Evolutionary conservation across 2,113 vertebrate genomes (phyloP).

Genomic region (Naja naja): DNA sequence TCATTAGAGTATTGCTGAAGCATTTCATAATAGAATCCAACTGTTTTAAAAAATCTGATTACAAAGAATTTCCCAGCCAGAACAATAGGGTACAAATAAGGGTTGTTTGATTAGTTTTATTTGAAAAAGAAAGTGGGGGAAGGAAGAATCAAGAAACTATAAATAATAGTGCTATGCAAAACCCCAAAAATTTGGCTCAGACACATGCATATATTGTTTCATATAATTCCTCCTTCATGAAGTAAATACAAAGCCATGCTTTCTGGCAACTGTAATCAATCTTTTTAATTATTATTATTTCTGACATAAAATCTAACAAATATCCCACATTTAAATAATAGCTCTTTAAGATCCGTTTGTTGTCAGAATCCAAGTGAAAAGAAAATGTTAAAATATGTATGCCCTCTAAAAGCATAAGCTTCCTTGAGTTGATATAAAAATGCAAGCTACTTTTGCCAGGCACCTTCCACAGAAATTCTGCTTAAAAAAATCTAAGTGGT

Average conservation of each 20-base stretch:
- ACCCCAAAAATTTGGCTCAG: not conserved
- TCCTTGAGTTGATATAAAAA: not conserved
- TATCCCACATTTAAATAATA: not conserved
- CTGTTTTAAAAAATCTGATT: not conserved
- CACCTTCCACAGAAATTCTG: slow-evolving; percentile 34
- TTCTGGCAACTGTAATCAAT: not conserved
- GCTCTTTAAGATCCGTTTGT: not conserved
- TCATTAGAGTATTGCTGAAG: not conserved
- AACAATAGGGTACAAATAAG: not conserved
- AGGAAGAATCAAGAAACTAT: not conserved
- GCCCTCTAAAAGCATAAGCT: not conserved
- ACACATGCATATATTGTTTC: too few species aligned
- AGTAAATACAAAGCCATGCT: not conserved
- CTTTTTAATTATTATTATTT: not conserved
- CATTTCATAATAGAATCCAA: not conserved
- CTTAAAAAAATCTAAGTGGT: slow-evolving; percentile 37
- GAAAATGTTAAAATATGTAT: slow-evolving; percentile 6
- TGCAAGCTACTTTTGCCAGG: slow-evolving; percentile 25
- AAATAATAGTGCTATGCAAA: not conserved
- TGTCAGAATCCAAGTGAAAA: not conserved
- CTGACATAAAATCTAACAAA: not conserved
- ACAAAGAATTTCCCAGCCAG: not conserved
- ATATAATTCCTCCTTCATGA: not conserved
- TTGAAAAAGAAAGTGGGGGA: not conserved
- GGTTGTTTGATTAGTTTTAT: not conserved